Evolutionary conservation across 2,797 vertebrate genomes (phyloP), one percentile per base, ranked within the genome.

Genomic region (Syngnathus rostellatus): DNA sequence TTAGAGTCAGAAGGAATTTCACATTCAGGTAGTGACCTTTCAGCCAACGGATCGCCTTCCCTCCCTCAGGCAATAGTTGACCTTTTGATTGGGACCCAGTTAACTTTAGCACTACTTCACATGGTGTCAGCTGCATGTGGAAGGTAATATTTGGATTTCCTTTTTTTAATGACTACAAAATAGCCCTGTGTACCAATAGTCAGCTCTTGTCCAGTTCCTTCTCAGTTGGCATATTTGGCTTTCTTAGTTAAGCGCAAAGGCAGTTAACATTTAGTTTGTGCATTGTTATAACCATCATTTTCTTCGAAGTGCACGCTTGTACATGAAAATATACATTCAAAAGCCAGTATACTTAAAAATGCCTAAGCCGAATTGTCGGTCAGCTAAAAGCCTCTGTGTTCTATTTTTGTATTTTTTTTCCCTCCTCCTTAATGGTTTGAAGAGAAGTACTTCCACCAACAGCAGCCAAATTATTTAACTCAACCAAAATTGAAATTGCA

Each of bases 231-330:
- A 64, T 74, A 68, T 62, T 69, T 41, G 5, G 43, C 43, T 79
- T 81, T 80, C 41, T 60, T 82, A 67, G 79, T 62, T 78, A 38
- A 68, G 60, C 76, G 77, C 76, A 63, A 71, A 73, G 75, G 77
- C 77, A n/a, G 57, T 65, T 72, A 38, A 19, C 12, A 19, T 6
- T 17, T 9, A 3, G 55, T 37, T 25, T 25, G n/a, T 2, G 17
- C 7, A 39, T 5, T 59, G 17, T 1, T 59, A n/a, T 59, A 39
- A 10, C 17, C 9, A 2, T n/a, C 50, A 72, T 77, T 31, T 67
- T 73, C 9, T 54, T 73, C 65, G 12, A 0, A 67, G 65, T 37
- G 16, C 16, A 50, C 61, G 58, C 73, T 67, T 65, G 72, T 63
- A 77, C 31, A 38, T 60, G 38, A 5, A 12, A 43, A 43, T 9